Conservation (phyloP, 2,113 vertebrate genomes). For the Dasypus novemcinctus region DNA sequence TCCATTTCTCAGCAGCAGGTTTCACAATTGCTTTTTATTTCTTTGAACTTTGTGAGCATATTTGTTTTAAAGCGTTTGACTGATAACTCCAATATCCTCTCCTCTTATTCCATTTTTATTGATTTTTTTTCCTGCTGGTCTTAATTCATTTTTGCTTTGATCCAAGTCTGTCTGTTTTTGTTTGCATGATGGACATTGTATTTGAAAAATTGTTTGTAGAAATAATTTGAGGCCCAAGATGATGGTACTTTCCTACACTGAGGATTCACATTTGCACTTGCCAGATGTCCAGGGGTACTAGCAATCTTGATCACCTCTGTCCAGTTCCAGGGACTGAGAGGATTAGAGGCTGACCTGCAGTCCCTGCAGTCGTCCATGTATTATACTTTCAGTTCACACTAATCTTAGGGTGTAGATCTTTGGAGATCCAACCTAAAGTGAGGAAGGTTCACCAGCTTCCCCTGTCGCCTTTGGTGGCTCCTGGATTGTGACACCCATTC, state of each 20-base stretch:
- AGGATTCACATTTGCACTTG: slow-evolving; percentile 35
- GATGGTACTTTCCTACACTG: not conserved
- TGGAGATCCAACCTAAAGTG: not conserved
- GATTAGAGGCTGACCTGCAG: not conserved
- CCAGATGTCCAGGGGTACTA: not conserved
- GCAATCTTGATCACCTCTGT: not conserved
- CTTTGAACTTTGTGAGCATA: not conserved
- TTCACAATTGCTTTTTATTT: slow-evolving; percentile 25
- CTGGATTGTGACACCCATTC: not conserved
- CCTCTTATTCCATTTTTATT: slow-evolving; percentile 7
- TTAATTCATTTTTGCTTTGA: slow-evolving; percentile 24
- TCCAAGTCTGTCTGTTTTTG: slow-evolving; percentile 18
- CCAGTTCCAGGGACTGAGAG: not conserved
- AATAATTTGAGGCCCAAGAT: slow-evolving; percentile 4
- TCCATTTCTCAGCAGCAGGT: slow-evolving; percentile 21
- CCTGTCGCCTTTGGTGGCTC: not conserved
- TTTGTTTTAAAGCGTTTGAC: slow-evolving; percentile 40
- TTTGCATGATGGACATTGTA: not conserved
- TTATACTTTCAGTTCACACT: not conserved
- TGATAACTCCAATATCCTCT: not conserved
- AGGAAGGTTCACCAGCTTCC: not conserved
- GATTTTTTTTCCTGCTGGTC: not conserved
- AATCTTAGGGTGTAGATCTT: not conserved
- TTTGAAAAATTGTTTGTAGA: slow-evolving; percentile 37
- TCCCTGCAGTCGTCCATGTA: not conserved